Conservation (phyloP, 1,140 invertebrate genomes). For the Portunus trituberculatus region DNA sequence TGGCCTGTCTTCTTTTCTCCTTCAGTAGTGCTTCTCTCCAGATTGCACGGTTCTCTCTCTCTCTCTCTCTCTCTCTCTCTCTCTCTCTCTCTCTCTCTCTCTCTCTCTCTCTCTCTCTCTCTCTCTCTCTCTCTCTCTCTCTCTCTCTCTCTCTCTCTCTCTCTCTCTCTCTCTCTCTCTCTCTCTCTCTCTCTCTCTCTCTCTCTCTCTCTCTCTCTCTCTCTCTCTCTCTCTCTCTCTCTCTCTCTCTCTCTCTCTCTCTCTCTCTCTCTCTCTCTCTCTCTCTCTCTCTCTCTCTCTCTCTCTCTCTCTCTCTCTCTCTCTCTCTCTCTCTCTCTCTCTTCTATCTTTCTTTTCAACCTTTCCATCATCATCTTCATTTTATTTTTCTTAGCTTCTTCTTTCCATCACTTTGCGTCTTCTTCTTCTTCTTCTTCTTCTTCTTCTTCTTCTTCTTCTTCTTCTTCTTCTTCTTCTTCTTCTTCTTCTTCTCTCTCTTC, state of each 20-base stretch:
- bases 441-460: background rate
- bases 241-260: no score
- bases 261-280: no score
- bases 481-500: background rate
- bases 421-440: background rate
- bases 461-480: background rate
- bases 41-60: conserved; percentile 11
- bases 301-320: background rate
- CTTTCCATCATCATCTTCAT: background rate
- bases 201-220: background rate
- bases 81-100: background rate
- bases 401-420: background rate
- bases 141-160: conserved; percentile 34
- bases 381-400: background rate
- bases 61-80: background rate
- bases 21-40: background rate
- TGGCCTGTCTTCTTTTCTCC: background rate
- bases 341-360: background rate
- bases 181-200: background rate
- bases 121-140: background rate
- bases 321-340: background rate
- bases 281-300: no score
- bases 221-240: no score
- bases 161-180: conserved; percentile 33
- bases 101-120: background rate